Percentiles rank a stretch among this genome's conserved stretches.
Evolutionary conservation across 2,888 invertebrate genomes (phyloP).

Genomic region (Hoplodrina blanda): DNA sequence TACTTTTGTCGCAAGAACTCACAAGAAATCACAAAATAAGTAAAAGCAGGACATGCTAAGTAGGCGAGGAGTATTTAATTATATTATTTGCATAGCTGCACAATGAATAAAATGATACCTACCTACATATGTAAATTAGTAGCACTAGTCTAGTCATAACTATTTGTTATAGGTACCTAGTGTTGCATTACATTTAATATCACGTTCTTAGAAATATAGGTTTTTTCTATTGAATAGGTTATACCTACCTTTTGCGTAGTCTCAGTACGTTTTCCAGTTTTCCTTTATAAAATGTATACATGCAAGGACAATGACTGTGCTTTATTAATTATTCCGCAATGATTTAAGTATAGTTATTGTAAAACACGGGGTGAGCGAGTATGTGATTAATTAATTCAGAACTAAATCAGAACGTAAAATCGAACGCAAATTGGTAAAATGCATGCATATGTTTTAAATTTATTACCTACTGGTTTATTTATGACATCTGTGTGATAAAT

Average conservation of each 20-base stretch:
- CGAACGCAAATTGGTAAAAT: background rate
- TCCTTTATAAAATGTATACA: conserved; percentile 1
- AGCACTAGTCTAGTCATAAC: conserved; percentile 39
- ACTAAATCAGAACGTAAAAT: background rate
- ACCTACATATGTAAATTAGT: conserved; percentile 55
- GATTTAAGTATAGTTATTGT: background rate
- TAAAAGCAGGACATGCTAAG: conserved; percentile 14
- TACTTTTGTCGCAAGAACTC: conserved; percentile 27
- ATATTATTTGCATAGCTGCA: conserved; percentile 59
- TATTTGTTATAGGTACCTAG: conserved; percentile 42
- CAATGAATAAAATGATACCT: conserved; percentile 38
- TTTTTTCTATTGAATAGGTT: conserved; percentile 36
- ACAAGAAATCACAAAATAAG: conserved; percentile 54
- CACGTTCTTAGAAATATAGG: conserved; percentile 36
- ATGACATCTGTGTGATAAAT: background rate
- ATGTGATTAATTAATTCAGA: background rate
- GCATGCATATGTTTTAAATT: background rate
- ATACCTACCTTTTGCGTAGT: background rate
- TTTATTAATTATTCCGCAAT: background rate
- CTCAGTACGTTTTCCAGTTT: conserved; percentile 11
- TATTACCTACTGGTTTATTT: too few species aligned
- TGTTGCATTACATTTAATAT: conserved; percentile 44
- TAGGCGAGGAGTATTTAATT: conserved; percentile 35
- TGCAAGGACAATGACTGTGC: conserved; percentile 21
- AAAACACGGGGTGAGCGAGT: background rate